A percentile compares a stretch with the other conserved stretches of the same genome.
phyloP scores from a whole-genome alignment of 2,797 vertebrate genomes.

The Chanos chanos region DNA sequence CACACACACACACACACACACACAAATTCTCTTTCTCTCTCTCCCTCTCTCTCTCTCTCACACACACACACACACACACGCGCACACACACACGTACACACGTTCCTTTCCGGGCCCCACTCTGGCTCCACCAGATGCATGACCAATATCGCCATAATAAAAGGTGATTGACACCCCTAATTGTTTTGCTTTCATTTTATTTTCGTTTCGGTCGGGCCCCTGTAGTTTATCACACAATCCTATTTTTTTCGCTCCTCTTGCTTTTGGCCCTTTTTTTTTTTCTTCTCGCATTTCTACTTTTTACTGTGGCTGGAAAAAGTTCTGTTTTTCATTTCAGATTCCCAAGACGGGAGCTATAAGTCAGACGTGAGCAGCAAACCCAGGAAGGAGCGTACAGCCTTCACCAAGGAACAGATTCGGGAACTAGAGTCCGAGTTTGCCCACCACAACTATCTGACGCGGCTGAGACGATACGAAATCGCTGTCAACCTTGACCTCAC shows the following conservation, averaged over 20 bases:
- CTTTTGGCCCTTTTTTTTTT: slow-evolving; percentile 32
- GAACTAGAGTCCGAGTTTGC: slow-evolving; percentile 98
- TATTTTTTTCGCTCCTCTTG: slow-evolving; percentile 32
- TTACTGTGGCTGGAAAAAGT: slow-evolving; percentile 56
- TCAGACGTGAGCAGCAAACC: slow-evolving; percentile 97
- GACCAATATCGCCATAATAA: slow-evolving; percentile 63
- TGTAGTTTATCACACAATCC: slow-evolving; percentile 54
- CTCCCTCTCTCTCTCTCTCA: background rate
- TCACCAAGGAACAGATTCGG: slow-evolving; percentile 98
- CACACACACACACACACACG: background rate
- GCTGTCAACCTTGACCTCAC: slow-evolving; percentile 99
- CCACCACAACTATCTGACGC: slow-evolving; percentile 98
- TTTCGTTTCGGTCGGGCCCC: slow-evolving; percentile 46
- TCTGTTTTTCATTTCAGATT: slow-evolving; percentile 80
- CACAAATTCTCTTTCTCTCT: background rate
- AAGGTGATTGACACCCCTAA: slow-evolving; percentile 61
- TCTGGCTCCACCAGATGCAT: slow-evolving; percentile 39
- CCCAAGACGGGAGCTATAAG: slow-evolving; percentile 96
- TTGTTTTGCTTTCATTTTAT: slow-evolving; percentile 57
- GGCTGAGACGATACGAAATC: slow-evolving; percentile 96
- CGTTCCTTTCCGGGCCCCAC: slow-evolving; percentile 9
- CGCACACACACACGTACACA: background rate
- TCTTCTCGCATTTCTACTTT: slow-evolving; percentile 50
- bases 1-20: background rate
- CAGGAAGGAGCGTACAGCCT: slow-evolving; percentile 97